Conservation (phyloP, 37 sponge, comb jelly and placozoan genomes). For the Diacarnus erythraeanus region DNA sequence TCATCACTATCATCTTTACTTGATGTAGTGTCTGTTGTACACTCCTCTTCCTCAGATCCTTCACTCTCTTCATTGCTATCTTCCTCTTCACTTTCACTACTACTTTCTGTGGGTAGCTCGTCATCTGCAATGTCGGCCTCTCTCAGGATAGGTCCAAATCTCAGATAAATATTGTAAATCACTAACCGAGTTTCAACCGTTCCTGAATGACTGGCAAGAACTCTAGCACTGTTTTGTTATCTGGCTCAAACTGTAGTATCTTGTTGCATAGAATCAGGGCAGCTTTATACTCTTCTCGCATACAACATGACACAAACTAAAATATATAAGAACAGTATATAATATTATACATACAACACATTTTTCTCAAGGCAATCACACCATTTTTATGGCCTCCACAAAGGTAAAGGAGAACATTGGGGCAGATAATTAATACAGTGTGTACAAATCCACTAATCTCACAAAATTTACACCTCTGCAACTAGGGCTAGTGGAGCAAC, state of each 20-base stretch:
- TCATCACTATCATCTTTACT: background rate
- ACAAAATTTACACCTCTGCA: conserved; percentile 21
- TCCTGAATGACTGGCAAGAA: conserved; percentile 65
- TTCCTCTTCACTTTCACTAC: conserved; percentile 1
- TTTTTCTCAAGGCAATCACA: no score
- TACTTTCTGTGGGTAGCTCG: conserved; percentile 21
- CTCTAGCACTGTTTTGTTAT: conserved; percentile 49
- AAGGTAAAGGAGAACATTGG: no score
- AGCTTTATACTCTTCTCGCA: conserved; percentile 66
- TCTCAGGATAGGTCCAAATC: no score
- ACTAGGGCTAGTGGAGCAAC: conserved; percentile 55
- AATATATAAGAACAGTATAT: background rate
- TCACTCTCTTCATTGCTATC: background rate
- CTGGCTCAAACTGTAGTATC: conserved; percentile 65
- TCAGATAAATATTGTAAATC: background rate
- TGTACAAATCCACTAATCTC: no score
- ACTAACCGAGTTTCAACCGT: conserved; percentile 55
- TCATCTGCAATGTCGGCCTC: conserved; percentile 15
- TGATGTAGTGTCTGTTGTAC: background rate
- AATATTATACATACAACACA: background rate
- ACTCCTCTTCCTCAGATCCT: background rate
- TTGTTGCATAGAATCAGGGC: conserved; percentile 70
- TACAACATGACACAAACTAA: conserved; percentile 65
- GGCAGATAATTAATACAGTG: no score
- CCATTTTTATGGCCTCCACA: no score